Evolutionary conservation across 2,888 invertebrate species (phyloP), one percentile per base, ranked within the genome.

Genomic region (Heliconius cydno): DNA sequence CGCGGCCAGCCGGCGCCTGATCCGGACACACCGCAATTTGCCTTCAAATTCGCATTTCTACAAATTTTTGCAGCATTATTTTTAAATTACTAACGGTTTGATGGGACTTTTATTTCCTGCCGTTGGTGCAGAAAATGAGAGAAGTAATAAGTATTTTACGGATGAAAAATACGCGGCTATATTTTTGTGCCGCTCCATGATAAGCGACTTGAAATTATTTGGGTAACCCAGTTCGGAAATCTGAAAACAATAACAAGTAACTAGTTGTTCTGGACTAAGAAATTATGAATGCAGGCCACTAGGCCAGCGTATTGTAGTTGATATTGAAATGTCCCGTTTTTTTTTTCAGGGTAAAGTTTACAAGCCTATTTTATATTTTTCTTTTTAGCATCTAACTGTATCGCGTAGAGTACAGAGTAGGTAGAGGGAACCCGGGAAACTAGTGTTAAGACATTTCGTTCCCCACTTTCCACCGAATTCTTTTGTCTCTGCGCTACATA

Each of bases 31-130:
- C 88, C 90, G 90, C 92, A 92, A 92, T 93, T 91, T 90, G 88
- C 89, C 86, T 88, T 88, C 86, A 87, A 90, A 91, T 88, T 89
- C 91, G 83, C 89, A 90, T 90, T 90, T 88, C 90, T 85, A 86
- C 90, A 88, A 89, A 91, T 92, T 92, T 92, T 92, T 91, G 91
- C 90, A 88, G 90, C 91, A 92, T 94, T 93, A 92, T 92, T 92
- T 93, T 92, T 90, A 92, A 94, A 94, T 94, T 94, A 92, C 91
- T 89, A 90, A 87, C 85, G 88, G 90, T 90, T 90, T 92, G 91
- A 94, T 93, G 91, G 92, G 90, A 88, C 92, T 93, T 94, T 94
- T 94, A 94, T 94, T 93, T 93, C 91, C 92, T 91, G 88, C 87
- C 87, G 88, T 86, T 87, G 88, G 85, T 87, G 87, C 86, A 88